These are phyloP conservation scores for Chaetodon auriga DNA, from an alignment of 2,113 vertebrate genomes.

Conservation along the genomic window DNA sequence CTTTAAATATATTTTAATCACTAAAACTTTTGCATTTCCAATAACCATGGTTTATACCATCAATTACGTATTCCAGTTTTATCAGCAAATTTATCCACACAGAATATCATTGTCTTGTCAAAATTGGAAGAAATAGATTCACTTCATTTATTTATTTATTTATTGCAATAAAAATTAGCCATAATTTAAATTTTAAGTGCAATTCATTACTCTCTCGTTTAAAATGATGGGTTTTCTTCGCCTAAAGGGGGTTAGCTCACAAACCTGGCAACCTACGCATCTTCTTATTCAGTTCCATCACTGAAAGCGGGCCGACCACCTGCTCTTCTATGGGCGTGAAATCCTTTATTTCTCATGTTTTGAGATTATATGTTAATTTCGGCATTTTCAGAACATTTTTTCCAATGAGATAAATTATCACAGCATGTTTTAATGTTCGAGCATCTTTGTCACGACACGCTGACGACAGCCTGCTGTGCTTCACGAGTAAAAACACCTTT, in stretches of 20 bases:
- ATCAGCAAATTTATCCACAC: background rate
- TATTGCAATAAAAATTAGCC: background rate
- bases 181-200: background rate
- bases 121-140: no score
- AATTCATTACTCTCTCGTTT: no score
- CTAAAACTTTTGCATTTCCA: no score
- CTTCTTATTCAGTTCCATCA: slow-evolving; percentile 61
- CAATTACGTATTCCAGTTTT: no score
- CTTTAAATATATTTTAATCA: no score
- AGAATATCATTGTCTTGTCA: background rate
- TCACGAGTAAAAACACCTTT: background rate
- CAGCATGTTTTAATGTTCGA: background rate
- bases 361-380: background rate
- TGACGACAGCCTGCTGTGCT: background rate
- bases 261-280: slow-evolving; percentile 82
- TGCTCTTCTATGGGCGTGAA: slow-evolving; percentile 68
- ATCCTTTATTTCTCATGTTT: background rate
- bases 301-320: slow-evolving; percentile 70
- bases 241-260: background rate
- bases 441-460: background rate
- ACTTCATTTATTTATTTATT: no score
- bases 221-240: background rate
- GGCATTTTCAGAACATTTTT: fast-evolving
- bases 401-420: background rate
- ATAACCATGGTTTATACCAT: no score